phyloP scores from a whole-genome alignment of 2,888 invertebrate genomes.

The Mimumesa dahlbomi region DNA sequence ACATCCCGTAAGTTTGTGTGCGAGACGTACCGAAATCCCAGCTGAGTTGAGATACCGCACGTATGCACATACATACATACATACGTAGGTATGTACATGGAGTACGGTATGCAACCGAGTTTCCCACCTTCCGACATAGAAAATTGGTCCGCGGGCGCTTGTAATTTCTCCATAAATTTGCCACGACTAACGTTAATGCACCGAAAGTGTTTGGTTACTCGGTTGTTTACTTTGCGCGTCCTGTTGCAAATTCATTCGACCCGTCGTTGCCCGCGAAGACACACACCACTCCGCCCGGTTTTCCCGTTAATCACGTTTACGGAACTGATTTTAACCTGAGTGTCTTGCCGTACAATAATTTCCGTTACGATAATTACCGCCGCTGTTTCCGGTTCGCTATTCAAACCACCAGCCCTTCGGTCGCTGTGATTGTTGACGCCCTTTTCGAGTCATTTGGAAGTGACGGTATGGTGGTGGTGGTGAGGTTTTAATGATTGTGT shows the following conservation, averaged over 20 bases:
- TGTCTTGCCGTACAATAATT: slow-evolving; percentile 1
- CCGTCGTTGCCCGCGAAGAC: slow-evolving; percentile 22
- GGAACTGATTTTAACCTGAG: slow-evolving; percentile 34
- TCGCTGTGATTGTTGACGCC: no score
- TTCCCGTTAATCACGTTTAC: slow-evolving; percentile 29
- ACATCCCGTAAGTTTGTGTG: no score
- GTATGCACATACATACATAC: no score
- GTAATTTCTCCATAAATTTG: slow-evolving; percentile 48
- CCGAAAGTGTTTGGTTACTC: slow-evolving; percentile 38
- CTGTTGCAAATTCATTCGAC: slow-evolving; percentile 41
- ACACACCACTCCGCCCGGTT: slow-evolving; percentile 11
- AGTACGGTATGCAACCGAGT: slow-evolving; percentile 27
- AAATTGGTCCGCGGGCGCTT: slow-evolving; percentile 37
- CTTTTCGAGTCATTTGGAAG: no score
- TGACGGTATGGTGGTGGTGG: no score
- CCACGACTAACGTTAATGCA: slow-evolving; percentile 38
- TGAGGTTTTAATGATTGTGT: no score
- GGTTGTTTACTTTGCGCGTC: slow-evolving; percentile 22
- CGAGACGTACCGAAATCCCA: slow-evolving; percentile 41
- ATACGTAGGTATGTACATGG: no score
- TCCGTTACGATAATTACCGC: no score
- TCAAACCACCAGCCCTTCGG: no score
- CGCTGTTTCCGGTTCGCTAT: no score
- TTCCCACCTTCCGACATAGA: slow-evolving; percentile 6
- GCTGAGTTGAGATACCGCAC: slow-evolving; percentile 28